A percentile compares a stretch with the other conserved stretches of the same genome.
phyloP scores from a whole-genome alignment of 2,888 invertebrate species.

The Dasypogon diadema region DNA sequence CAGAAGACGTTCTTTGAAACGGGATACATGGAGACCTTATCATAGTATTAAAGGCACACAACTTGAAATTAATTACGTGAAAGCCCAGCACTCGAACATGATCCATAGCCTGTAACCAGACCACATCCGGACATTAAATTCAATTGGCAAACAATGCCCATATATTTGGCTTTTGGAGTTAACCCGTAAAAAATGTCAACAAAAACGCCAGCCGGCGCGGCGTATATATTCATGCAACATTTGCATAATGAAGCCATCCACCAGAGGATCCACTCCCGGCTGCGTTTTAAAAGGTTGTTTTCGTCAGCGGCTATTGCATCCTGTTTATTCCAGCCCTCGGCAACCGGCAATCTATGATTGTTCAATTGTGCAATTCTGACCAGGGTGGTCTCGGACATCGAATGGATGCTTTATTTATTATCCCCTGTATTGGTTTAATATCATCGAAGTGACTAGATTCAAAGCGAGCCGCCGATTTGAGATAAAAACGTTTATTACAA shows the following conservation, averaged over 20 bases:
- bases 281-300: conserved; percentile 40
- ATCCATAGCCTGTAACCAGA: neutral
- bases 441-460: conserved; percentile 22
- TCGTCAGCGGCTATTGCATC: conserved; percentile 13
- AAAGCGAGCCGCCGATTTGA: conserved; percentile 12
- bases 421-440: conserved; percentile 33
- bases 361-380: neutral
- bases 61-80: conserved; percentile 42
- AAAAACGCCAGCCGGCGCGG: conserved; percentile 3
- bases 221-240: conserved; percentile 36
- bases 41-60: conserved; percentile 13
- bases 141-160: conserved; percentile 33
- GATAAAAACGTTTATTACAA: conserved; percentile 29
- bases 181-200: conserved; percentile 4
- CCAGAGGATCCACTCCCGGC: conserved; percentile 1
- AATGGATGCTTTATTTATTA: conserved; percentile 34
- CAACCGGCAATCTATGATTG: conserved; percentile 3
- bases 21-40: conserved; percentile 1
- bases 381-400: neutral
- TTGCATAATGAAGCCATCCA: conserved; percentile 45
- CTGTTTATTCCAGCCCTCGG: neutral
- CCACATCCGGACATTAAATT: conserved; percentile 45
- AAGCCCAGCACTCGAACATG: conserved; percentile 15
- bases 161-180: conserved; percentile 20
- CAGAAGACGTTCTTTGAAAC: conserved; percentile 40